Evolutionary conservation across 64 coral and sea anemone genomes (phyloP), one percentile per base, ranked within the genome.

Genomic region (Anthopleura sola): DNA sequence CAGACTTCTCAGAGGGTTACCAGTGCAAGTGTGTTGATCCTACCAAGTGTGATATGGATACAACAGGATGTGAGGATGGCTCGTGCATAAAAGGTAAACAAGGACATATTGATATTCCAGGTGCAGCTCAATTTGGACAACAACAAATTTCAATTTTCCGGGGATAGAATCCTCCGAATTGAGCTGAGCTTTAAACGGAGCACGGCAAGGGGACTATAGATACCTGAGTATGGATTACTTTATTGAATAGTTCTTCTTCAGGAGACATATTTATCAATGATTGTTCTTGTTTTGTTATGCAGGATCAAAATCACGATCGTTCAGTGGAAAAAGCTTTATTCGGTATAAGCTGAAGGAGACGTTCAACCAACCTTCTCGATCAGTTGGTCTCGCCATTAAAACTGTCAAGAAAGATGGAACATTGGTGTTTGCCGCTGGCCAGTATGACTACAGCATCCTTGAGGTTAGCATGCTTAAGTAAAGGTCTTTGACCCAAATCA

Each of bases 381-480:
- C 94, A 8, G 88, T 96, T 40, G 90, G 94, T 50, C 87, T 96
- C 33, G 94, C 94, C 44, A 56, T 96, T 6, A 92, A 82, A 78
- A 96, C 94, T 12, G 88, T 92, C 0, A 83, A 96, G 75, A 79
- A 85, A 16, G 71, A 87, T 32, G 94, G 97, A 39, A 99, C 97
- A 28, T 78, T 99, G 26, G 90, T 99, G n/a, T 99, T 91, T 54
- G 97, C 93, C 7, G 93, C 87, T 18, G 97, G 97, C 50, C 90
- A 91, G 44, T 91, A 95, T 37, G 97, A 99, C 24, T 99, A 99
- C 81, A 95, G 84, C 51, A 99, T 99, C 56, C 90, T 99, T 3
- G 97, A 99, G 93, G 97, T 99, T 57, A 86, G 78, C 38, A n/a
- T n/a, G n/a, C 49, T 23, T 1, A n/a, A 5, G 8, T 26, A 66